A percentile compares a stretch with the other conserved stretches of the same genome.
These are phyloP conservation scores for Oreocharis arfaki DNA, from an alignment of 2,113 vertebrate species.

Conservation along the genomic window DNA sequence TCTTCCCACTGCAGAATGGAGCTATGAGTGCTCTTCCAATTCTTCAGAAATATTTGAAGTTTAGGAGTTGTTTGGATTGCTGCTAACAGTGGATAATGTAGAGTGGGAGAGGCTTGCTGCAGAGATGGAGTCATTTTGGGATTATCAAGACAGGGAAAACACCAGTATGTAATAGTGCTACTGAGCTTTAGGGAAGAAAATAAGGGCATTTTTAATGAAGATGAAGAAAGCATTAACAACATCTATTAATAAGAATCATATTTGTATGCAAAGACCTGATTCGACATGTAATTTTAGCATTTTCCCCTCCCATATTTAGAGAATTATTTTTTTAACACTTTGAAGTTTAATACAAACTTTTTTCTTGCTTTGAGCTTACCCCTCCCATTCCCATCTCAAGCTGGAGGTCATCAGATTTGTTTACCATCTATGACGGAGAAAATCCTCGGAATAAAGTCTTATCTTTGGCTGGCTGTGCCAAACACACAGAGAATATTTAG, in stretches of 20 bases:
- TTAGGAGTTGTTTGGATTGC: background rate
- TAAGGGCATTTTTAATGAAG: background rate
- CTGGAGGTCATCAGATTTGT: background rate
- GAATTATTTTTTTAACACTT: background rate
- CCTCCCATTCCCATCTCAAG: background rate
- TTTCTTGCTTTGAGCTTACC: background rate
- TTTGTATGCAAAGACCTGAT: background rate
- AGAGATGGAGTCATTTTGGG: background rate
- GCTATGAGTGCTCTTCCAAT: background rate
- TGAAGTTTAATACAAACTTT: background rate
- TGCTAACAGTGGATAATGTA: background rate
- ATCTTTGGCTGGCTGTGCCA: background rate
- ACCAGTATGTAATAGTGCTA: background rate
- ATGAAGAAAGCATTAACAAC: background rate
- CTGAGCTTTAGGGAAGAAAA: background rate
- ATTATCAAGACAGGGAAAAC: background rate
- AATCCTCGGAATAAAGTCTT: background rate
- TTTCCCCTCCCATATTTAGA: background rate
- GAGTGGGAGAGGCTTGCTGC: background rate
- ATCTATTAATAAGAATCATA: background rate
- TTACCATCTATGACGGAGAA: background rate
- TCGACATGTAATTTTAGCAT: background rate
- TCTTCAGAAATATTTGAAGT: constrained; percentile 21
- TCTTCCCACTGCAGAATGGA: constrained; percentile 2
- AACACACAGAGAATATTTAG: background rate